Evolutionary conservation across 1,140 invertebrate species (phyloP).

Genomic region (Chelonus insularis): DNA sequence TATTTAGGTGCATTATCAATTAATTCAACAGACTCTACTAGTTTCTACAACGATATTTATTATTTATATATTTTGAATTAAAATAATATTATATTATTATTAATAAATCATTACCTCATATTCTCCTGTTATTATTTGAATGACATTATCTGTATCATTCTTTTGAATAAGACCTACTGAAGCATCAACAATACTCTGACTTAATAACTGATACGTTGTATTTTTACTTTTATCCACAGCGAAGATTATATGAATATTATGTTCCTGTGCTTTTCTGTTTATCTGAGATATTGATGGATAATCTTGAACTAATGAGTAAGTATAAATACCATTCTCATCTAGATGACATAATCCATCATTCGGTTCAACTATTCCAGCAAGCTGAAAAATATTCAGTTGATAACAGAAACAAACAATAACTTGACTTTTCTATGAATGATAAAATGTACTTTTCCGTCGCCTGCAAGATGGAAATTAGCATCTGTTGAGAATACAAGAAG

Average conservation of each 20-base stretch:
- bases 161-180: constrained; percentile 66
- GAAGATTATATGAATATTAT: constrained; percentile 75
- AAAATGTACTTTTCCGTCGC: constrained; percentile 68
- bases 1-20: constrained; percentile 63
- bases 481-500: constrained; percentile 69
- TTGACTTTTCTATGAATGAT: too few relatives aligned
- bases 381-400: constrained; percentile 55
- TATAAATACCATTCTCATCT: constrained; percentile 68
- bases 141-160: constrained; percentile 75
- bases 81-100: background rate
- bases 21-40: constrained; percentile 60
- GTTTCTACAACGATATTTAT: constrained; percentile 41
- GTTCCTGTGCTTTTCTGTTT: constrained; percentile 65
- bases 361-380: constrained; percentile 81
- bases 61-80: background rate
- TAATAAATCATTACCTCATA: constrained; percentile 65
- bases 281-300: constrained; percentile 69
- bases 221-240: constrained; percentile 59
- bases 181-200: constrained; percentile 66
- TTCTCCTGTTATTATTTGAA: constrained; percentile 71
- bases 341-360: constrained; percentile 86
- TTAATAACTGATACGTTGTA: constrained; percentile 68
- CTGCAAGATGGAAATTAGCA: constrained; percentile 66
- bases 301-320: constrained; percentile 66
- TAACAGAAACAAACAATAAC: too few relatives aligned